phyloP scores from a whole-genome alignment of 2,888 invertebrate genomes.

The Drosophila fulvimacula region DNA sequence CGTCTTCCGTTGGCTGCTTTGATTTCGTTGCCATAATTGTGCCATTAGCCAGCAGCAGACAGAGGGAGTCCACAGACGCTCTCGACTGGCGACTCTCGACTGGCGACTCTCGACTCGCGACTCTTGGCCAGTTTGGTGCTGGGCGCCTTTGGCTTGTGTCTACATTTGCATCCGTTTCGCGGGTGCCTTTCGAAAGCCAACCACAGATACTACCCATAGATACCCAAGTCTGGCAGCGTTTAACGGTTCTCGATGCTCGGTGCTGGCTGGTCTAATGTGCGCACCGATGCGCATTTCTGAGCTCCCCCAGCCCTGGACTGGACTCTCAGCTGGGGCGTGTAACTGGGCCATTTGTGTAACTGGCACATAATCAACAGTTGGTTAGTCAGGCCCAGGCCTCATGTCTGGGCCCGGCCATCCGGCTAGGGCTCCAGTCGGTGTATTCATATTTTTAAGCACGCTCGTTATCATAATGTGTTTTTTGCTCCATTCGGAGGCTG shows the following conservation, averaged over 20 bases:
- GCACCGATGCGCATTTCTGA: constrained; percentile 69
- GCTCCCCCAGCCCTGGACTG: constrained; percentile 1
- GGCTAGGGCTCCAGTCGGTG: constrained; percentile 45
- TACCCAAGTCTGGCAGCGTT: constrained; percentile 54
- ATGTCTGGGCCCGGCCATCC: constrained; percentile 52
- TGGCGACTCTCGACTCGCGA: constrained; percentile 2
- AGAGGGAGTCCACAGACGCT: constrained; percentile 18
- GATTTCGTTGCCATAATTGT: constrained; percentile 77
- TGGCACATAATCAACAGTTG: constrained; percentile 78
- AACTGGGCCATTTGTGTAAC: constrained; percentile 77
- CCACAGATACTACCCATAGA: constrained; percentile 36
- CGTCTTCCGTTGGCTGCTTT: constrained; percentile 74
- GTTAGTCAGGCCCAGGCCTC: constrained; percentile 45
- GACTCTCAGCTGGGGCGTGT: constrained; percentile 57
- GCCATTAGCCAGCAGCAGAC: constrained; percentile 68
- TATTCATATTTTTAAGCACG: constrained; percentile 53
- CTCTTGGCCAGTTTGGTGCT: constrained; percentile 30
- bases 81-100: constrained; percentile 9
- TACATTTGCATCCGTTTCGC: constrained; percentile 76
- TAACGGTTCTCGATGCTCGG: constrained; percentile 56
- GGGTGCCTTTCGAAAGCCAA: constrained; percentile 20
- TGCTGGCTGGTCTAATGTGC: constrained; percentile 66
- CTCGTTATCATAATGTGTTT: constrained; percentile 78
- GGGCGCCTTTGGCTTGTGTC: constrained; percentile 72
- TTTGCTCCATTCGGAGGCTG: constrained; percentile 53